Base-by-base conservation (phyloP, 2,888 invertebrate species). In the Drosophila trichaetosa region DNA sequence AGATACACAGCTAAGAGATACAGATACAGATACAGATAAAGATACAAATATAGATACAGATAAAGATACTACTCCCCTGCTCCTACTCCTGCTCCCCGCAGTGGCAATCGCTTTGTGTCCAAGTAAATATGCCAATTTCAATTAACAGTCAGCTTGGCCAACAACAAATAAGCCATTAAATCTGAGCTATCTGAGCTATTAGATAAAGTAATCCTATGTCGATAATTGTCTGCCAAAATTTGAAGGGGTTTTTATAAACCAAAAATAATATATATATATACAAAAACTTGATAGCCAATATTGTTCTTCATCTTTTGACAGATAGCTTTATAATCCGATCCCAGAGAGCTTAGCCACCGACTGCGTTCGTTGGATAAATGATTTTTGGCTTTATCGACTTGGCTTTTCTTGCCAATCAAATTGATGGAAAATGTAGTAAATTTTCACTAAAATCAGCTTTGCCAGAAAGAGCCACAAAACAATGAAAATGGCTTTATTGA, bases 401-500 rank as follows among this genome's bases (percentile, higher is more conserved):
- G 46, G 46, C 46, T 46, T 46, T 46, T 8, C 16, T 24, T 46
- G 46, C 46, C 16, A 16, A 24, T 16, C 24, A 46, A 24, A 16
- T 36, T 18, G 31, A 21, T 51, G 46, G 13, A 21, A 21, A 42
- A 13, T 11, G 0, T n/a, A 31, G 18, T 8, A 10, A 16, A 33
- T 33, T 33, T 33, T 7, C 51, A 11, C 2, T 34, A 34, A 53
- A 7, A 61, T 57, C 53, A 52, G 16, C 40, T 46, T 60, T 53
- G 29, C 31, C 52, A 48, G n/a, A 18, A 46, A 18, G 27, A 24
- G 4, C 46, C 16, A 27, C 29, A n/a, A 67, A 58, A 42, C 48
- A 36, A 56, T 67, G 67, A 38, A 60, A 49, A 56, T 69, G 66
- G 79, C 84, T 83, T 87, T 69, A 79, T 75, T 83, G 49, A 67